Base-by-base conservation (phyloP, 2,888 invertebrate species). In the Dilophus febrilis region DNA sequence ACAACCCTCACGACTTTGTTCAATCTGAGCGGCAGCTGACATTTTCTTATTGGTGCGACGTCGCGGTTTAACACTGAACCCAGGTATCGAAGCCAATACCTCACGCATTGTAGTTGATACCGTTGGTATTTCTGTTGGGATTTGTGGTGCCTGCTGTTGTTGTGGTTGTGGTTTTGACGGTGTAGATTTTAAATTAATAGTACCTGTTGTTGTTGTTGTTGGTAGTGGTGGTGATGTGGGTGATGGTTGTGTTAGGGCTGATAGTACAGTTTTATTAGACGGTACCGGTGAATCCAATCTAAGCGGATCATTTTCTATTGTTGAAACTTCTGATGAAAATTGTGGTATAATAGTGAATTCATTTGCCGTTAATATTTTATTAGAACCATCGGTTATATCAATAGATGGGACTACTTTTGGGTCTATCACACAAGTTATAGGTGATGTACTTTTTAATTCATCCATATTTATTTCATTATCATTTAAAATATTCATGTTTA, bases 1-100 rank as follows among this genome's bases (percentile, higher is more conserved):
- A 58, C 85, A 84, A 39, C 92, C 91, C 65, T 91, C 90, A 64
- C 83, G 82, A 32, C 86, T 86, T 65, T 88, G 86, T 55, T 88
- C 88, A 46, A 92, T 66, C 64, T 92, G 91, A 46, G 91, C 91
- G 34, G 91, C 88, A 44, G 86, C 82, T 29, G 88, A 87, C 49
- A 88, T 64, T 59, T 86, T 85, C 57, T 87, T 84, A 44, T 78
- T 77, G 45, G 81, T 80, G 33, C 62, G 54, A 57, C 84, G 81
- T 43, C 82, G 64, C 38, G 80, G 81, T 54, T 85, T 84, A 41
- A 83, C 67, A 59, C 77, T 80, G 57, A 87, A 87, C n/a, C 87
- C 87, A 37, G 87, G 87, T 54, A 88, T 83, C 43, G 87, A 86
- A 19, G 86, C 84, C 47, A 88, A 60, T 7, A 86, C 83, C 61